Base-by-base conservation (phyloP, 2,888 invertebrate genomes). In the Mythimna impura region DNA sequence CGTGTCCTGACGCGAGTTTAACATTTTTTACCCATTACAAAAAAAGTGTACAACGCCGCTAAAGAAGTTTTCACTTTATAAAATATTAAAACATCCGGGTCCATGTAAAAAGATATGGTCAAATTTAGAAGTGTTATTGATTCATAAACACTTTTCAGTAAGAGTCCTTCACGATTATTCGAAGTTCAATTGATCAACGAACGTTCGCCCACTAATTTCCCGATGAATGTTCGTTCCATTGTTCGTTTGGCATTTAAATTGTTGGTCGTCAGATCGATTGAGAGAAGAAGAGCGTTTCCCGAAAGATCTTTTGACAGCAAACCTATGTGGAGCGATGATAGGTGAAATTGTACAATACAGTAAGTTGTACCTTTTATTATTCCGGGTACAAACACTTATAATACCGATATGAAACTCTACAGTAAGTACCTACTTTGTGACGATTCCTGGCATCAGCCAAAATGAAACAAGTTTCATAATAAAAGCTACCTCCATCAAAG, bases 401-500 rank as follows among this genome's bases (percentile, higher is more conserved):
- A 50, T 63, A 76, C 62, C 40, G 71, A 17, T 36, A 61, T 55
- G 47, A 43, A 76, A 55, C 52, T 54, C 36, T 50, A 63, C 34
- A 52, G 40, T 52, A n/a, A 22, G n/a, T 68, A 54, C 36, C 12
- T 58, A 54, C 36, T 54, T 64, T 36, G 40, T 47, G 66, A 73
- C 52, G 30, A 66, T 62, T 74, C 65, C 63, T 73, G 58, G 25
- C 34, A 60, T 62, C 30, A 72, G 60, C 67, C 72, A 52, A 67
- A 80, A 71, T 76, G 57, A 75, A 76, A 65, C 66, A 79, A 79
- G 66, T 75, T 78, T 71, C 43, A 55, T 57, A 71, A 76, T 79
- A 65, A 80, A 80, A 76, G 66, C 66, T 57, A 71, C 60, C 60
- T 70, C 63, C 36, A 47, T 76, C 71, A 67, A 79, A 79, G 66